Evolutionary conservation across 2,113 vertebrate genomes (phyloP), one percentile per base, ranked within the genome.

Genomic region (Acrocephalus arundinaceus): DNA sequence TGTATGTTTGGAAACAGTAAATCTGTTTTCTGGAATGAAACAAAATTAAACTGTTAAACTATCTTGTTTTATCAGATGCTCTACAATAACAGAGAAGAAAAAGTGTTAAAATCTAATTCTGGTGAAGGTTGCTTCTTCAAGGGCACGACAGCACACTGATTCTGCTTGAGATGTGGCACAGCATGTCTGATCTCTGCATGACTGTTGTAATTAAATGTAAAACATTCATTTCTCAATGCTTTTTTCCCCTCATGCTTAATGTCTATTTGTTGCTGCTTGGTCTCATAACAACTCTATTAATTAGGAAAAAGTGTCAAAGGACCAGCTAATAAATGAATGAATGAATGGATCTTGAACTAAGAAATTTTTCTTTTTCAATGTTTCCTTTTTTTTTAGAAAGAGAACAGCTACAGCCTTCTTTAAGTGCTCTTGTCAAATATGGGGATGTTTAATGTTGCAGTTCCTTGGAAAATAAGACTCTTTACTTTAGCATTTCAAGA

Each of bases 131-230:
- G 15, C 22, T 71, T 67, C 46, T 78, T 85, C 59, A 80, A 73
- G 39, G 62, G 21, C 61, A 83, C 1, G 1, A 6, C 0, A 14
- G 52, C 0, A 6, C 1, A 1, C 28, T 67, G 67, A 66, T 72
- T 83, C n/a, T 61, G 33, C 54, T 70, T 76, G 82, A 83, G 85
- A 58, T 41, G 58, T 73, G 67, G 49, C 58, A 51, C 58, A 73
- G 52, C 46, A 58, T 80, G 76, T 41, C 37, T 57, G 83, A 72
- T 86, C 37, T 31, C 58, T 67, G 33, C 39, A 35, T 27, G 51
- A 35, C 55, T 89, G n/a, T 22, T 93, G 79, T 71, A 91, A 93
- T 76, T 91, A 85, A 78, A 92, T 37, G 30, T 43, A 76, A 91
- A 94, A 41, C 28, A 74, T 79, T 74, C 35, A 59, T 63, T 93